Base-by-base conservation (phyloP, 2,888 invertebrate species). In the Chaetogeoica ovagalla region DNA sequence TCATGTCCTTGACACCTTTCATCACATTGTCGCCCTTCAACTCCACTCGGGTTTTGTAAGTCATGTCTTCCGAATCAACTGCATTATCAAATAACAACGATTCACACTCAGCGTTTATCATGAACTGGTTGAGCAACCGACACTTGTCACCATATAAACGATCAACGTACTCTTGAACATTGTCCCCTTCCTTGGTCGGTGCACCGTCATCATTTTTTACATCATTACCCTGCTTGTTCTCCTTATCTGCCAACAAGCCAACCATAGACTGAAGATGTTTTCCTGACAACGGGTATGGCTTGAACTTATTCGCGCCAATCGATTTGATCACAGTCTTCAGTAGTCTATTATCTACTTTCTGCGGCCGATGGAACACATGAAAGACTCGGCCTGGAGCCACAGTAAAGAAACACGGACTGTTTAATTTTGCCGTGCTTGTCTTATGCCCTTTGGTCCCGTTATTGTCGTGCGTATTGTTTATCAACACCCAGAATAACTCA, bases 1-100 rank as follows among this genome's bases (percentile, higher is more conserved):
- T 79, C 79, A 79, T 79, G 19, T 79, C 79, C 63, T 65, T 79
- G 23, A 79, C 19, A 15, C 79, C 57, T 5, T 79, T 63, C 15
- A 79, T 65, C 23, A 79, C 19, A 30, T 9, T 71, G 0, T 70
- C 63, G 11, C 39, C 55, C 21, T 63, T 79, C 19, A 79, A 23
- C 15, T 30, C 43, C 1, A 71, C 9, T 65, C 55, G n/a, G 6
- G 23, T 43, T 37, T 63, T 62, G 37, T 19, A 55, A 3, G 21
- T 55, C 43, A 57, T 55, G 8, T 57, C 71, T 8, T 1, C 21
- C n/a, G 52, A 4, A 30, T 30, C 30, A 30, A 4, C 37, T 0
- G 21, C 39, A 8, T 39, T 30, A 15, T 21, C 63, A 6, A 57
- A 55, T 5, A 43, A 6, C 6, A 71, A 43, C 23, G 62, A 9